Percentiles rank a stretch among this genome's conserved stretches.
These are phyloP conservation scores for Potorous gilbertii DNA, from an alignment of 2,797 vertebrate genomes.

Conservation along the genomic window DNA sequence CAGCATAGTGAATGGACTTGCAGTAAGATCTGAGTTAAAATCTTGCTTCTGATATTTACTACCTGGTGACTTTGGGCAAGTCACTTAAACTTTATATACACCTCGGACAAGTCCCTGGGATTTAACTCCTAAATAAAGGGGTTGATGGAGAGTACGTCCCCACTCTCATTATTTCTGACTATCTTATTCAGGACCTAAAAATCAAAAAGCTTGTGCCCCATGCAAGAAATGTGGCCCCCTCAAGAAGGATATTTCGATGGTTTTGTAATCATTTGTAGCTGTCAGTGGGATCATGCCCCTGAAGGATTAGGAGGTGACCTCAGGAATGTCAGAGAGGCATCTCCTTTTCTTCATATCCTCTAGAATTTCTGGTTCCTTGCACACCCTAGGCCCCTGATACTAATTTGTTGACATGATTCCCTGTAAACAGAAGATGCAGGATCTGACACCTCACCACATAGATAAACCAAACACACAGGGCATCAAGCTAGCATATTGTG, in stretches of 20 bases:
- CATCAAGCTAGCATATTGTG: neutral
- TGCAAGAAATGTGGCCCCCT: neutral
- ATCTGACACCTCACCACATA: neutral
- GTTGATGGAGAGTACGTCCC: neutral
- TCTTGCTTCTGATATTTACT: neutral
- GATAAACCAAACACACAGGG: neutral
- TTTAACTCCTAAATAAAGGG: neutral
- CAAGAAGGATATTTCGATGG: neutral
- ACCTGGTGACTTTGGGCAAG: neutral
- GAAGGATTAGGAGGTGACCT: neutral
- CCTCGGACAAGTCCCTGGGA: neutral
- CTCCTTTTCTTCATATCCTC: neutral
- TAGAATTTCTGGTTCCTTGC: accelerated
- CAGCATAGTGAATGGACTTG: neutral
- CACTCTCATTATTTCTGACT: neutral
- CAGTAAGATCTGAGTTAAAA: neutral
- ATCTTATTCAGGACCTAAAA: neutral
- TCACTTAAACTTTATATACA: neutral
- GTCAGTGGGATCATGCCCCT: neutral
- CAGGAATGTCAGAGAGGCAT: neutral
- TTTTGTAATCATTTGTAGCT: neutral
- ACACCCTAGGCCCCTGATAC: accelerated
- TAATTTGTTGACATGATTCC: neutral
- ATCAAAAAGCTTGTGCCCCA: neutral
- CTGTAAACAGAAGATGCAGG: neutral